A percentile compares a stretch with the other conserved stretches of the same genome.
Evolutionary conservation across 2,888 invertebrate genomes (phyloP).

Genomic region (Protodeltote pygarga): DNA sequence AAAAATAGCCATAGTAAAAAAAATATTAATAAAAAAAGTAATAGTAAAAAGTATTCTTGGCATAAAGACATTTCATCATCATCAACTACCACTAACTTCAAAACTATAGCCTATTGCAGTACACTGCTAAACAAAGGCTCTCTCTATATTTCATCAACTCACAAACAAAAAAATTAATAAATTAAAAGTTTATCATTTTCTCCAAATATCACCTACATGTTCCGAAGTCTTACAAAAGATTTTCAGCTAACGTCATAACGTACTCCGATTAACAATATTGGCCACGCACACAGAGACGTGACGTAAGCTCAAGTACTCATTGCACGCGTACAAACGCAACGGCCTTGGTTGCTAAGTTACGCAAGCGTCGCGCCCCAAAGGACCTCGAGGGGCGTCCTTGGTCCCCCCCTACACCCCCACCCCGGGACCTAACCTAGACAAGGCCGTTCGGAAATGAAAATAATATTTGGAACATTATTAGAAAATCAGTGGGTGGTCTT

Average conservation of each 20-base stretch:
- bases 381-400: constrained; percentile 68
- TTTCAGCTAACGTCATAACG: not conserved
- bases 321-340: constrained; percentile 57
- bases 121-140: too few species aligned
- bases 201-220: too few species aligned
- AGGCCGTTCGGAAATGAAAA: constrained; percentile 64
- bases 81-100: too few species aligned
- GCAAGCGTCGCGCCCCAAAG: constrained; percentile 75
- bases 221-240: not conserved
- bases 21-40: too few species aligned
- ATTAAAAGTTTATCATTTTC: too few species aligned
- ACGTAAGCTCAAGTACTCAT: constrained; percentile 27
- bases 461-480: constrained; percentile 59
- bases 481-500: constrained; percentile 49
- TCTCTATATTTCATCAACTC: too few species aligned
- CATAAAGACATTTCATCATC: too few species aligned
- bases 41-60: too few species aligned
- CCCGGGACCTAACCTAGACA: constrained; percentile 57
- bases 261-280: constrained; percentile 14
- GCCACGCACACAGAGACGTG: constrained; percentile 8
- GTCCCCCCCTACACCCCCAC: constrained; percentile 48
- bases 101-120: too few species aligned
- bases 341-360: constrained; percentile 71
- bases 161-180: too few species aligned
- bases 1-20: too few species aligned